These are phyloP conservation scores for Calliopum simillimum DNA, from an alignment of 2,888 invertebrate genomes.

Conservation along the genomic window DNA sequence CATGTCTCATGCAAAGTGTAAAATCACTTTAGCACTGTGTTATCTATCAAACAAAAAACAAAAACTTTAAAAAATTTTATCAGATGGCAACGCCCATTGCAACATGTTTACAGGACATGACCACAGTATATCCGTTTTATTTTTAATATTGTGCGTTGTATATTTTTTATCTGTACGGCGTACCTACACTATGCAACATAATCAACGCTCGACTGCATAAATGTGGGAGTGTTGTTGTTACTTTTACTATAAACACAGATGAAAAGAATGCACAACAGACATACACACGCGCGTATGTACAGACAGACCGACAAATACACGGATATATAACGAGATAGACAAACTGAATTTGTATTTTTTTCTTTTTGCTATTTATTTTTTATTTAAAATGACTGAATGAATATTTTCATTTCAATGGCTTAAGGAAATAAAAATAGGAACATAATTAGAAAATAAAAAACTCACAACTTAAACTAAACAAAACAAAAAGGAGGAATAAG, in stretches of 20 bases:
- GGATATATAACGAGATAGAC: not conserved
- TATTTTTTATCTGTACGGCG: not conserved
- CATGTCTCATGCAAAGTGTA: too few relatives aligned
- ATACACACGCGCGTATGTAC: not conserved
- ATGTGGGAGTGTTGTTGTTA: conserved; percentile 16
- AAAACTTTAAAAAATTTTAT: too few relatives aligned
- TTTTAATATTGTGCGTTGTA: not conserved
- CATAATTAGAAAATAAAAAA: not conserved
- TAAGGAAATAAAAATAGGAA: not conserved
- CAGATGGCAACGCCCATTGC: not conserved
- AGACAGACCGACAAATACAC: conserved; percentile 7
- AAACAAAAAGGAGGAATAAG: not conserved
- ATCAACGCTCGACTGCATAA: conserved; percentile 11
- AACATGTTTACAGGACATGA: not conserved
- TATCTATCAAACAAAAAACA: too few relatives aligned
- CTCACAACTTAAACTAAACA: not conserved
- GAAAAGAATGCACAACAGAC: not conserved
- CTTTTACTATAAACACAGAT: not conserved
- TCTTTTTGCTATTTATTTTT: conserved; percentile 1
- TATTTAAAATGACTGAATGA: not conserved
- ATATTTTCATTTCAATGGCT: not conserved
- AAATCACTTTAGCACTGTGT: too few relatives aligned
- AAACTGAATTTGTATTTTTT: conserved; percentile 3
- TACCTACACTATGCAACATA: not conserved
- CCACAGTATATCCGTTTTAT: conserved; percentile 6